phyloP scores from a whole-genome alignment of 2,797 vertebrate species.

The Pogonophryne albipinna region DNA sequence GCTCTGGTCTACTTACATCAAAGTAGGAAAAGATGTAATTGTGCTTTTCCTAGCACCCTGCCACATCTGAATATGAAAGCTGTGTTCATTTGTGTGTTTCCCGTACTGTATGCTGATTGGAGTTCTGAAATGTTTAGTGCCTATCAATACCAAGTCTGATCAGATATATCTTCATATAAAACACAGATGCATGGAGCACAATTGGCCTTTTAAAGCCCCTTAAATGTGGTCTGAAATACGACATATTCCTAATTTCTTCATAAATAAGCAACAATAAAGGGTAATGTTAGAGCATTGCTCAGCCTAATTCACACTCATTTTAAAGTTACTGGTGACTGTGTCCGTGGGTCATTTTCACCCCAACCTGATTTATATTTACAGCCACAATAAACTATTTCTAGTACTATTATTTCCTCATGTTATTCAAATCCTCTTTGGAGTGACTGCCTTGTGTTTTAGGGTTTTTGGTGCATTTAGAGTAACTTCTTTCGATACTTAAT shows the following conservation, averaged over 20 bases:
- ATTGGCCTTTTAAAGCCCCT: neutral
- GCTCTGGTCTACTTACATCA: slow-evolving; percentile 7
- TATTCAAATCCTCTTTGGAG: neutral
- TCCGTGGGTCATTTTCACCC: neutral
- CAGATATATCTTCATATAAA: neutral
- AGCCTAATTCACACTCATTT: neutral
- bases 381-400: neutral
- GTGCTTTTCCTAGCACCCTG: neutral
- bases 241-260: neutral
- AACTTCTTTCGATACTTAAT: neutral
- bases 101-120: neutral
- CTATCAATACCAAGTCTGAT: neutral
- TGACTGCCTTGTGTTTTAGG: neutral
- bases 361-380: slow-evolving; percentile 6
- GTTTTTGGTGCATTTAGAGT: neutral
- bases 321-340: neutral
- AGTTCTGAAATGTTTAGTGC: neutral
- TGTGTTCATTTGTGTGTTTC: neutral
- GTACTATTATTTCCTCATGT: neutral
- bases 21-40: slow-evolving; percentile 22
- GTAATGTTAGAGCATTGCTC: neutral
- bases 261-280: slow-evolving; percentile 1
- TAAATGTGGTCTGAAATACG: neutral
- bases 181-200: neutral
- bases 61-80: neutral